These are phyloP conservation scores for Hypercompe scribonia DNA, from an alignment of 2,888 invertebrate genomes.

Conservation along the genomic window DNA sequence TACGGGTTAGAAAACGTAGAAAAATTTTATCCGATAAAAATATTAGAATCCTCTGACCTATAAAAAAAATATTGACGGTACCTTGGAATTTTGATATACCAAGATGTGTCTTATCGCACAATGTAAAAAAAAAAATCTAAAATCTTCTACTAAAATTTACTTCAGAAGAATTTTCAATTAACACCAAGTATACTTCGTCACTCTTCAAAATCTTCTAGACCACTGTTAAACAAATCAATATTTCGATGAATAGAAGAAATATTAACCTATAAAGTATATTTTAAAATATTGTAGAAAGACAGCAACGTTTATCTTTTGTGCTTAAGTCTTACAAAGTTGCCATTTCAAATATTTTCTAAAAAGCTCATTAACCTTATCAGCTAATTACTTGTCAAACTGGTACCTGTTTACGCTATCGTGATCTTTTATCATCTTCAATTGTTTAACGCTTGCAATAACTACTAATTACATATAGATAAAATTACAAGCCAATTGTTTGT, in stretches of 20 bases:
- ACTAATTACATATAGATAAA: background rate
- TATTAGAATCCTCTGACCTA: no score
- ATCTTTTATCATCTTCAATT: conserved; percentile 21
- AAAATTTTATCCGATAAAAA: no score
- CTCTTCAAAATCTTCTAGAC: background rate
- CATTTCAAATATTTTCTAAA: conserved; percentile 1
- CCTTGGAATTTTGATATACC: no score
- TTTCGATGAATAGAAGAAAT: background rate
- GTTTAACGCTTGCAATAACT: conserved; percentile 20
- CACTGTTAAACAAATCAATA: background rate
- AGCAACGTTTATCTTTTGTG: background rate
- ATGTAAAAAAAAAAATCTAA: no score
- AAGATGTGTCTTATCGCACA: no score
- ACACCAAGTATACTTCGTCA: background rate
- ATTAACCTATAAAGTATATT: background rate
- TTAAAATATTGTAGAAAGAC: background rate
- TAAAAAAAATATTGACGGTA: background rate
- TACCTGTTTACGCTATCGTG: conserved; percentile 25
- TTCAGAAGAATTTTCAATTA: background rate
- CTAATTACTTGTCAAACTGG: conserved; percentile 22
- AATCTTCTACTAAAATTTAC: background rate
- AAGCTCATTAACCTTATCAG: conserved; percentile 14
- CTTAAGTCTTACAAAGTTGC: background rate
- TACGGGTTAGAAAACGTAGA: no score
- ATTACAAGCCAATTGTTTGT: background rate